These are phyloP conservation scores for Aleiodes leptofemur DNA, from an alignment of 2,888 invertebrate genomes.

Conservation along the genomic window DNA sequence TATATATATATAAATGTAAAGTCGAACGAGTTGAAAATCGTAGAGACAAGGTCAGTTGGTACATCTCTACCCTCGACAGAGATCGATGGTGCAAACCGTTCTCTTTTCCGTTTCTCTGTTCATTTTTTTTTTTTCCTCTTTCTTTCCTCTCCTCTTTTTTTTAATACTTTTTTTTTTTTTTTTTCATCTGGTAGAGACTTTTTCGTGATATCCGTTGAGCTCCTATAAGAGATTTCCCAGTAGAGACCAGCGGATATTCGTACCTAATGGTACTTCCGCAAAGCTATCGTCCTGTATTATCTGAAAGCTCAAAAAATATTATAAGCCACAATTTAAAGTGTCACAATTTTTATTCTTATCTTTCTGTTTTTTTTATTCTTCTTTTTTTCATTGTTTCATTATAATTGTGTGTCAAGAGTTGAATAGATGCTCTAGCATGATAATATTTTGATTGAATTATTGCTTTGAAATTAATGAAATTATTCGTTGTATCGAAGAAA, in stretches of 20 bases:
- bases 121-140: not conserved
- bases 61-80: constrained; percentile 46
- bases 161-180: constrained; percentile 1
- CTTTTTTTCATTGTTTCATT: not conserved
- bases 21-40: no score
- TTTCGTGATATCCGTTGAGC: constrained; percentile 22
- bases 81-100: constrained; percentile 49
- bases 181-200: constrained; percentile 34
- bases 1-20: constrained; percentile 14
- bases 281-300: constrained; percentile 12
- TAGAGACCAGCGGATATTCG: constrained; percentile 26
- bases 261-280: constrained; percentile 22
- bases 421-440: no score
- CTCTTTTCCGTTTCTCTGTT: constrained; percentile 39
- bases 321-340: not conserved
- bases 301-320: constrained; percentile 1
- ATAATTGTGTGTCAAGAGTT: no score
- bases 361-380: not conserved
- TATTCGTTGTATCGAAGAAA: no score
- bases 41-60: constrained; percentile 38
- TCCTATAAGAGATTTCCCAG: constrained; percentile 21
- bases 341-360: not conserved
- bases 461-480: no score
- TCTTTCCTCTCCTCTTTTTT: constrained; percentile 1
- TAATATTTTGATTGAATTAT: no score